Evolutionary conservation across 2,113 vertebrate genomes (phyloP).

Genomic region (Phrynocephalus versicolor): DNA sequence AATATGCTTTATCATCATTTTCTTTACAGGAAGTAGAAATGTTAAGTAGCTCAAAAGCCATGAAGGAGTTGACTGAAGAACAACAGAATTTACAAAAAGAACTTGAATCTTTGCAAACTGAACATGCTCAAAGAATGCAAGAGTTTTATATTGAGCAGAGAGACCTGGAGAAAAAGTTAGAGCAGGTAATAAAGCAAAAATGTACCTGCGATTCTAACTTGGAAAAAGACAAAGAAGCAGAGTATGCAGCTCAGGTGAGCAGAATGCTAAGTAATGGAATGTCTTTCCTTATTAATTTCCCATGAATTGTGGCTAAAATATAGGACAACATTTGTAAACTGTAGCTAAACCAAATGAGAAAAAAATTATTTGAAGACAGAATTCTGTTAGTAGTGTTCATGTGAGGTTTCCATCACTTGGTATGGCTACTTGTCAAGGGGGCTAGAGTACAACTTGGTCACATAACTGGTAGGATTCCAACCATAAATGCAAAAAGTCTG

Average conservation of each 20-base stretch:
- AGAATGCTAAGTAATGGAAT: background rate
- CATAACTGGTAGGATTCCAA: too few species aligned
- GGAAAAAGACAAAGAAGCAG: conserved; percentile 90
- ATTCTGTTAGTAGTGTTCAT: too few species aligned
- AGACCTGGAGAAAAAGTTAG: conserved; percentile 92
- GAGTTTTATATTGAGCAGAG: conserved; percentile 92
- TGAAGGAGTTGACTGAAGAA: conserved; percentile 91
- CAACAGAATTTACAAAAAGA: conserved; percentile 92
- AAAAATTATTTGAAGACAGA: background rate
- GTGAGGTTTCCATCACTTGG: too few species aligned
- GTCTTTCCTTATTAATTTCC: background rate
- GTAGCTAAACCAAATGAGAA: background rate
- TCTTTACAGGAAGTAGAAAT: conserved; percentile 85
- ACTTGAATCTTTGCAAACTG: conserved; percentile 90
- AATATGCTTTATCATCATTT: conserved; percentile 29
- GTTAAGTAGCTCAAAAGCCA: conserved; percentile 81
- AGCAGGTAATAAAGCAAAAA: conserved; percentile 92
- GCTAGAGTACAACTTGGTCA: too few species aligned
- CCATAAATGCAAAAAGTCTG: too few species aligned
- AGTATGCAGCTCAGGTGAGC: conserved; percentile 92
- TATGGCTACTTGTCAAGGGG: too few species aligned
- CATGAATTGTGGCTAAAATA: background rate
- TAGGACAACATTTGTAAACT: background rate
- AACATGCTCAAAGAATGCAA: conserved; percentile 91
- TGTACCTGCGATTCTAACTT: conserved; percentile 88